Base-by-base conservation (phyloP, 2,113 vertebrate genomes). In the Mus pahari region DNA sequence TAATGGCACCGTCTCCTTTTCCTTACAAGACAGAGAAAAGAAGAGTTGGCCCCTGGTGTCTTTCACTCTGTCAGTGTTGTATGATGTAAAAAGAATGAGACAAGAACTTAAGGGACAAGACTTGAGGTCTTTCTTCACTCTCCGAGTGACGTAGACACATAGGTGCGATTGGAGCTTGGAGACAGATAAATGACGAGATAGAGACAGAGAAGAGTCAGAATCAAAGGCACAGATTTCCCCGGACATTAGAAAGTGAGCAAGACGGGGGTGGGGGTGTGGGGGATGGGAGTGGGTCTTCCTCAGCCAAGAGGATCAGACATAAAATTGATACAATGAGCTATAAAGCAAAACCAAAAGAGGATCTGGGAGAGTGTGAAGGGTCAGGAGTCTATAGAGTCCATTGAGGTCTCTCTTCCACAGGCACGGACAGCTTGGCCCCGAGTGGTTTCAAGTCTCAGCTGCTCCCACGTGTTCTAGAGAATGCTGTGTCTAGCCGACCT, bases 291-390 rank as follows among this genome's bases (percentile, higher is more conserved):
- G 19, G 31, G 26, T 4, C 58, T 60, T 58, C 22, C 66, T 60
- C 74, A 87, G 3, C 48, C 9, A 90, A 88, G 55, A 94, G 64
- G 13, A 55, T 36, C 36, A 62, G 7, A 60, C 12, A 74, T 16
- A 53, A 55, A 68, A 83, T 78, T 33, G 53, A 20, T 87, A 45
- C 70, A 45, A 36, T 78, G 62, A 94, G 9, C 9, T 88, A n/a
- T 82, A 84, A 89, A 64, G 26, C 55, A 89, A 55, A 89, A 53
- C 42, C n/a, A 48, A 82, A 89, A 87, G 13, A 42, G 16, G 58
- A 50, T 22, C 36, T 0, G 8, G 74, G 58, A 66, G 20, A 58
- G 64, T 13, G 2, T 2, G 14, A 73, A n/a, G 77, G 48, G 20
- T 66, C 24, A 45, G 42, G 28, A 16, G 45, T 42, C 50, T 95